These are phyloP conservation scores for Seriola dumerili DNA, from an alignment of 2,113 vertebrate genomes.

Conservation along the genomic window DNA sequence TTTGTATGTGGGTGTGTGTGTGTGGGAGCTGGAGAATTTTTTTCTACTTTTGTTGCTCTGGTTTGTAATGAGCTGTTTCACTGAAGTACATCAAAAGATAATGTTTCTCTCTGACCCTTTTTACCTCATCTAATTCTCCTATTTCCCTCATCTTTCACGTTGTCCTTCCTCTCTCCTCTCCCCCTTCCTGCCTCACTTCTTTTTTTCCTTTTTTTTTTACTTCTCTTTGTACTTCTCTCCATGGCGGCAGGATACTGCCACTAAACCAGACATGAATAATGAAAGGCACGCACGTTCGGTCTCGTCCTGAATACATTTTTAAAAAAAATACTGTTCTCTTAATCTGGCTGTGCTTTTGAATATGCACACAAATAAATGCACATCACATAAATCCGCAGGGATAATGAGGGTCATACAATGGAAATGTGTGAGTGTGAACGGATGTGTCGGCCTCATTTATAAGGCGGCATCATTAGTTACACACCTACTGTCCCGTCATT, in stretches of 20 bases:
- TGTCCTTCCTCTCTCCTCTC: neutral
- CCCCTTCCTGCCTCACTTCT: neutral
- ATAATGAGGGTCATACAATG: conserved; percentile 48
- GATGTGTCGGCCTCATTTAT: conserved; percentile 34
- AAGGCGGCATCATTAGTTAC: conserved; percentile 36
- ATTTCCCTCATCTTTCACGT: neutral
- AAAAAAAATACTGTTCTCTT: neutral
- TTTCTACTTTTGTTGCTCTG: conserved; percentile 21
- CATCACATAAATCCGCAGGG: conserved; percentile 33
- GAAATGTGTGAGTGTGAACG: conserved; percentile 36
- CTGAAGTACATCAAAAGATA: conserved; percentile 38
- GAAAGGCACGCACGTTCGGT: conserved; percentile 1
- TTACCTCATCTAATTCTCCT: neutral
- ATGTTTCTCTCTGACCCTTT: conserved; percentile 15
- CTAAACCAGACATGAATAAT: conserved; percentile 52
- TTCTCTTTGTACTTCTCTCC: conserved; percentile 28
- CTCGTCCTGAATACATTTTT: neutral
- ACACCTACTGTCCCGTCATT: conserved; percentile 48
- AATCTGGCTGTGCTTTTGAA: conserved; percentile 25
- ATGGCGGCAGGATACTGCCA: neutral
- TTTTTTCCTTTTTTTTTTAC: neutral
- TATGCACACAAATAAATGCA: conserved; percentile 25
- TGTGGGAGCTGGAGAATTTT: conserved; percentile 35
- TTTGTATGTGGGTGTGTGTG: conserved; percentile 22
- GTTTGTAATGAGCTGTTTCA: conserved; percentile 54